Conservation (phyloP, 2,113 vertebrate species). For the Terrapene triunguis region DNA sequence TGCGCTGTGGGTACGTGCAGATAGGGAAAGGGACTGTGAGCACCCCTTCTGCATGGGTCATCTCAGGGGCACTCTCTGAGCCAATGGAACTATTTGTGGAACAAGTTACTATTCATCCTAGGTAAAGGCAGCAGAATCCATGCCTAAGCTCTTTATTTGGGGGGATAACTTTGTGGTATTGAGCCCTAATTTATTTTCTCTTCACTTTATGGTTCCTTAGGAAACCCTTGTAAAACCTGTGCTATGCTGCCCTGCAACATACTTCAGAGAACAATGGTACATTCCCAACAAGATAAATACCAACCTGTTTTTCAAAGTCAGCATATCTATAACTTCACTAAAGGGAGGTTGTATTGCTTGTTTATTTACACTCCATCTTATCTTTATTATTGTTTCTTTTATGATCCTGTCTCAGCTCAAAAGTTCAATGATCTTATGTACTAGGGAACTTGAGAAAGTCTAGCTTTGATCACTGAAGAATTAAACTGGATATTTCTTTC, state of each 20-base stretch:
- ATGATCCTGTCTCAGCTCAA: constrained; percentile 55
- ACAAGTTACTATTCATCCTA: neutral
- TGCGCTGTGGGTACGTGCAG: neutral
- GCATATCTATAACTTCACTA: neutral
- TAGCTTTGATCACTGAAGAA: constrained; percentile 74
- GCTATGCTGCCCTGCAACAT: neutral
- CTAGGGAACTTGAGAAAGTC: constrained; percentile 50
- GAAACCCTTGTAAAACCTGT: neutral
- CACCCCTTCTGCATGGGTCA: neutral
- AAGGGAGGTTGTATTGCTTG: constrained; percentile 4
- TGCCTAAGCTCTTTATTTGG: accelerated
- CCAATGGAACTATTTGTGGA: neutral
- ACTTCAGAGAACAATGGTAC: neutral
- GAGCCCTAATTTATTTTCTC: neutral
- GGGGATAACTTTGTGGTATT: neutral
- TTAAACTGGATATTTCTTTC: constrained; percentile 63
- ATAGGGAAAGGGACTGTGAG: neutral
- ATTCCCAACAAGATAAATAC: constrained; percentile 1
- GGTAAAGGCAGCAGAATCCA: neutral
- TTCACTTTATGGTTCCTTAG: neutral
- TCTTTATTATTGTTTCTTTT: constrained; percentile 44
- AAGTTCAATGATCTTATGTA: constrained; percentile 44
- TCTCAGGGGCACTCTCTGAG: neutral
- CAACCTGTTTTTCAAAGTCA: constrained; percentile 49
- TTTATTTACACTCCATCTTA: constrained; percentile 64